Percentiles rank a stretch among this genome's conserved stretches.
These are phyloP conservation scores for Clarias macrocephalus DNA, from an alignment of 2,113 vertebrate species.

Conservation along the genomic window DNA sequence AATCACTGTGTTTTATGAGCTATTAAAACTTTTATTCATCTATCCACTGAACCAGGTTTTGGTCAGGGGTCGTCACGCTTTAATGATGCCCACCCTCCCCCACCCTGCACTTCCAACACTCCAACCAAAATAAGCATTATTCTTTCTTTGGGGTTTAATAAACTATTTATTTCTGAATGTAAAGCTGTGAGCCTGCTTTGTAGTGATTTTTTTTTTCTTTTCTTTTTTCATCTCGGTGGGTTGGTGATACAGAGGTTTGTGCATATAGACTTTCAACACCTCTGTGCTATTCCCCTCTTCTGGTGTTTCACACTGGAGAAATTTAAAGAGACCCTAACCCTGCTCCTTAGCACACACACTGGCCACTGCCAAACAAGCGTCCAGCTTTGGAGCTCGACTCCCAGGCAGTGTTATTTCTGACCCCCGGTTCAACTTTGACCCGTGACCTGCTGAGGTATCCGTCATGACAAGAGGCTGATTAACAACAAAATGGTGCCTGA, in stretches of 20 bases:
- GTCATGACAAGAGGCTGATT: slow-evolving; percentile 98
- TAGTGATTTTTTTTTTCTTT: background rate
- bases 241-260: slow-evolving; percentile 3
- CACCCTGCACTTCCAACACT: slow-evolving; percentile 79
- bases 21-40: slow-evolving; percentile 99
- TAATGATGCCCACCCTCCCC: slow-evolving; percentile 84
- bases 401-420: slow-evolving; percentile 97
- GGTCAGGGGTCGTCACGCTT: slow-evolving; percentile 93
- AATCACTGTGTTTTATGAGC: slow-evolving; percentile 97
- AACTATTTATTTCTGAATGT: slow-evolving; percentile 86
- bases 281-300: slow-evolving; percentile 69
- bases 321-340: slow-evolving; percentile 72
- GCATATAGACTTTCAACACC: slow-evolving; percentile 28
- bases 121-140: slow-evolving; percentile 81
- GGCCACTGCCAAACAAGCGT: slow-evolving; percentile 81
- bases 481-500: slow-evolving; percentile 95
- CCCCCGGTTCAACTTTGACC: slow-evolving; percentile 98
- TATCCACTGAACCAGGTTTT: slow-evolving; percentile 92
- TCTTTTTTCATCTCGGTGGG: slow-evolving; percentile 1
- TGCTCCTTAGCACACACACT: slow-evolving; percentile 69
- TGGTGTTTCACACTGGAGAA: slow-evolving; percentile 73
- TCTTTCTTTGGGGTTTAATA: slow-evolving; percentile 72
- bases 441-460: slow-evolving; percentile 89
- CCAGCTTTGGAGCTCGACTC: slow-evolving; percentile 83
- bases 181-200: slow-evolving; percentile 70